Evolutionary conservation across 1,140 invertebrate species (phyloP).

Genomic region (Brachionus angularis): DNA sequence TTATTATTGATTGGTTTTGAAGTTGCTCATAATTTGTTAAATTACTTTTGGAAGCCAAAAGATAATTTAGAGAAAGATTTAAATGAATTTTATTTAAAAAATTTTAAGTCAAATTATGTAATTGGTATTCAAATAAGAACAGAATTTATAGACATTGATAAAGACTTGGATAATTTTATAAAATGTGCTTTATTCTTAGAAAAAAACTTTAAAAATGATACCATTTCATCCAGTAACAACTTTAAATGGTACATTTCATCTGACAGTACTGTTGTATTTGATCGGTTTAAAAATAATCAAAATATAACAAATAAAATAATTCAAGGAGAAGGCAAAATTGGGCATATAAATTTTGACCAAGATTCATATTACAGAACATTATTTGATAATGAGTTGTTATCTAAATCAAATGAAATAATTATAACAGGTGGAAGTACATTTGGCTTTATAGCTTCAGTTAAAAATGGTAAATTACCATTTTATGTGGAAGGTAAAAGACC

Average conservation of each 20-base stretch:
- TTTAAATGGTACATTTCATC: background rate
- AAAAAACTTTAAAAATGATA: background rate
- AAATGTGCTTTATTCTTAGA: background rate
- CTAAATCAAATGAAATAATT: background rate
- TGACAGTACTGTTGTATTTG: background rate
- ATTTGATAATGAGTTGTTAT: background rate
- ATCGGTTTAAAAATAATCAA: background rate
- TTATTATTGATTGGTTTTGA: background rate
- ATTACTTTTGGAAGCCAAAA: background rate
- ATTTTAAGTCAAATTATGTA: background rate
- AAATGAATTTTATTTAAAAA: background rate
- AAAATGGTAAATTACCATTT: background rate
- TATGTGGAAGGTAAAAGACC: background rate
- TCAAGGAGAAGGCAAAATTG: background rate
- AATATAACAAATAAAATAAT: background rate
- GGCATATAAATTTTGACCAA: background rate
- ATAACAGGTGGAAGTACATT: background rate
- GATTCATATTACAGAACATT: background rate
- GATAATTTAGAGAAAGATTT: background rate
- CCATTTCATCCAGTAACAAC: too few relatives aligned
- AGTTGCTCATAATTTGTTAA: background rate
- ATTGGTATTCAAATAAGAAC: constrained; percentile 15
- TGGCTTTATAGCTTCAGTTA: background rate
- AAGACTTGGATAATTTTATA: background rate
- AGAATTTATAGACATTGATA: background rate